Evolutionary conservation across 2,888 invertebrate species (phyloP).

Genomic region (Apoderus coryli): DNA sequence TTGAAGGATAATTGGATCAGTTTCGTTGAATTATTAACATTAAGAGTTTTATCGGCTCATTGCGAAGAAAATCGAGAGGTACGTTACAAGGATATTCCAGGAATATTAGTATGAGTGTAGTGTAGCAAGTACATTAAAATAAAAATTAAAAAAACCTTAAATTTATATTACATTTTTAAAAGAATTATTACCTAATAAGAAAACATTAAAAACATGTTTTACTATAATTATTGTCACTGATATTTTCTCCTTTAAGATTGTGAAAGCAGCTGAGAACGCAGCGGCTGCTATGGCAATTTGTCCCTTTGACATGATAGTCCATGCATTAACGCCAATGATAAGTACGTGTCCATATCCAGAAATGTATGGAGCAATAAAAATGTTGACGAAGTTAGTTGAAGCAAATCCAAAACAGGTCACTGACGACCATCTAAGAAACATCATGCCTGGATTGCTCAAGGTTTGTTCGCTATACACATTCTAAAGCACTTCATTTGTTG

Average conservation of each 20-base stretch:
- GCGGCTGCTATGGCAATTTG: constrained; percentile 61
- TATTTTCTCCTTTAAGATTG: constrained; percentile 38
- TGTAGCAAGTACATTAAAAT: too few species aligned
- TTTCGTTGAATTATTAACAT: constrained; percentile 80
- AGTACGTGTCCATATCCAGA: constrained; percentile 76
- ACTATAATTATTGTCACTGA: neutral
- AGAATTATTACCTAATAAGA: too few species aligned
- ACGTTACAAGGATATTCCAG: too few species aligned
- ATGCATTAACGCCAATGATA: constrained; percentile 62
- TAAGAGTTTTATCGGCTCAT: constrained; percentile 81
- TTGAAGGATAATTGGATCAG: constrained; percentile 68
- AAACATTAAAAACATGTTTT: too few species aligned
- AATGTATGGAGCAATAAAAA: constrained; percentile 84
- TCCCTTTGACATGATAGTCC: constrained; percentile 64
- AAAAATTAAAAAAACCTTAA: too few species aligned
- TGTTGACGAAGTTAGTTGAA: constrained; percentile 73
- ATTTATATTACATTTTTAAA: too few species aligned
- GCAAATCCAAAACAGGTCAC: constrained; percentile 56
- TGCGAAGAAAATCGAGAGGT: constrained; percentile 53
- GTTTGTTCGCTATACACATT: too few species aligned
- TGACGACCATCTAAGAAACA: constrained; percentile 57
- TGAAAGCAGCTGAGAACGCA: constrained; percentile 66
- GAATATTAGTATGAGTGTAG: too few species aligned
- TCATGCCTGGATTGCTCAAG: constrained; percentile 81
- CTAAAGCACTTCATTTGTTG: too few species aligned